Evolutionary conservation across 2,888 invertebrate species (phyloP).

Genomic region (Blomia tropicalis): DNA sequence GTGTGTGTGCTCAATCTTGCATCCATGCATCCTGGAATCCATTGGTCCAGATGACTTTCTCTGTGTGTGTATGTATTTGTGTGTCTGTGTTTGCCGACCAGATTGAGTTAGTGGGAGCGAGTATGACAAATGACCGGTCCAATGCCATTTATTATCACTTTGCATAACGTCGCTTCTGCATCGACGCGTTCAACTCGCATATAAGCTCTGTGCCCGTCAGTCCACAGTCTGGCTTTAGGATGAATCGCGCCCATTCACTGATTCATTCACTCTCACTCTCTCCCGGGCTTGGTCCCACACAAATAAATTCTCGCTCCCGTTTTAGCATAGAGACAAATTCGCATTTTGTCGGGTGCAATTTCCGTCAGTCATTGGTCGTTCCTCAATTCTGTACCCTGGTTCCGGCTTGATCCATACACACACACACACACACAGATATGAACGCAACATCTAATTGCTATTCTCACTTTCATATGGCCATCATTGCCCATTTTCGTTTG

Average conservation of each 20-base stretch:
- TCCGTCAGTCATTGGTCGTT: not conserved
- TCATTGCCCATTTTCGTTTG: too few species aligned
- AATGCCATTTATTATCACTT: not conserved
- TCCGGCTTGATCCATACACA: not conserved
- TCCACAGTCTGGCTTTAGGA: too few species aligned
- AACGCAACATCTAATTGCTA: too few species aligned
- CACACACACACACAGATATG: too few species aligned
- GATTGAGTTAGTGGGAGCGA: not conserved
- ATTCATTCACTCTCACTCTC: too few species aligned
- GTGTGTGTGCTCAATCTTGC: not conserved
- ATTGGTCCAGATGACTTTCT: not conserved
- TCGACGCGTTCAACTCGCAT: not conserved
- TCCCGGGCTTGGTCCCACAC: too few species aligned
- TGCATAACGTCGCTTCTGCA: not conserved
- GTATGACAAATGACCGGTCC: conserved; percentile 3
- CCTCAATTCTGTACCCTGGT: not conserved
- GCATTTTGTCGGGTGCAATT: not conserved
- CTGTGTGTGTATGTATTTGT: too few species aligned
- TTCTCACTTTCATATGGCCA: too few species aligned
- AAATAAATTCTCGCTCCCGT: conserved; percentile 22
- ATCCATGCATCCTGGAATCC: not conserved
- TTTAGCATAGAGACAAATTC: not conserved
- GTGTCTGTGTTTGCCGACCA: not conserved
- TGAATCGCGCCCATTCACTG: too few species aligned
- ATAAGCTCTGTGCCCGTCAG: too few species aligned